Percentiles rank a stretch among this genome's conserved stretches.
These are phyloP conservation scores for Argopecten irradians DNA, from an alignment of 1,140 invertebrate genomes.

Conservation along the genomic window DNA sequence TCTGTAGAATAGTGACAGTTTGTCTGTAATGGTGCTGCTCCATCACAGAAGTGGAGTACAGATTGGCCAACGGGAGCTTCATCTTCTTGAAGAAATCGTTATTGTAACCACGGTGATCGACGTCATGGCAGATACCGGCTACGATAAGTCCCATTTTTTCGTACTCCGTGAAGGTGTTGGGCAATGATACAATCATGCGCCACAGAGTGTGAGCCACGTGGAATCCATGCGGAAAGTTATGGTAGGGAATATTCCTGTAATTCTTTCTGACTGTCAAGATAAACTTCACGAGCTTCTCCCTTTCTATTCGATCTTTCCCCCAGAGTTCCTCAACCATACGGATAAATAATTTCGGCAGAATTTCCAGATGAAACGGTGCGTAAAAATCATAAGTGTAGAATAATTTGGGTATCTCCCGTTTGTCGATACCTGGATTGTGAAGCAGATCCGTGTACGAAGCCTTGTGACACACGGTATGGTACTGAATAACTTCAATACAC, in stretches of 20 bases:
- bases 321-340: constrained; percentile 22
- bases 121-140: constrained; percentile 49
- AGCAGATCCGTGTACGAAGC: constrained; percentile 34
- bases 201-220: constrained; percentile 56
- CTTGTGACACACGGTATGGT: constrained; percentile 46
- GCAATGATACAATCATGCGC: constrained; percentile 32
- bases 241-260: constrained; percentile 57
- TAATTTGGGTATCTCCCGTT: constrained; percentile 8
- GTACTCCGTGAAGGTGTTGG: constrained; percentile 29
- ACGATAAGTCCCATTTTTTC: constrained; percentile 42
- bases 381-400: constrained; percentile 27
- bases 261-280: constrained; percentile 59
- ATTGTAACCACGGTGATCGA: constrained; percentile 54
- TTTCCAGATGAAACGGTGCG: background rate
- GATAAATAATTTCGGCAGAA: constrained; percentile 37
- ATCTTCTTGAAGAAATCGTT: constrained; percentile 52
- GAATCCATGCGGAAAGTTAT: constrained; percentile 61
- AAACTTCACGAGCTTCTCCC: constrained; percentile 42
- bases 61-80: constrained; percentile 47
- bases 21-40: constrained; percentile 61
- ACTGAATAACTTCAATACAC: constrained; percentile 54
- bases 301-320: constrained; percentile 38
- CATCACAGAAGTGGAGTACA: constrained; percentile 59
- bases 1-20: constrained; percentile 52
- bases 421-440: background rate